phyloP scores from a whole-genome alignment of 2,113 vertebrate species.

The Myotis davidii region DNA sequence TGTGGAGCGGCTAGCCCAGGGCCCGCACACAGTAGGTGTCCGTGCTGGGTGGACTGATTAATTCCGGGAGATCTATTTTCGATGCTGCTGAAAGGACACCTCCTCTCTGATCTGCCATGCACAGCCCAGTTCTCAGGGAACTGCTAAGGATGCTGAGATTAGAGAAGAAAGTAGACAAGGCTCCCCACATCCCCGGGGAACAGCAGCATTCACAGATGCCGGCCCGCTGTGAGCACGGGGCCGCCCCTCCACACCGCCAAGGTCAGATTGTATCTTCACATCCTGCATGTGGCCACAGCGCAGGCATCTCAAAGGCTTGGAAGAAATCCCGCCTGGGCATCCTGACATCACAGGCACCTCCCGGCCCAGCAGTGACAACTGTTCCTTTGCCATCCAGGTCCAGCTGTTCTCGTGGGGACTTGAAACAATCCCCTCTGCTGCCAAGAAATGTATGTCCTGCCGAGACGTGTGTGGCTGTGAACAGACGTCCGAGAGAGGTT shows the following conservation, averaged over 20 bases:
- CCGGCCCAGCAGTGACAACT: fast-evolving
- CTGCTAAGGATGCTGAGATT: not conserved
- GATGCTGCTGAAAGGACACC: not conserved
- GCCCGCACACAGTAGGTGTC: not conserved
- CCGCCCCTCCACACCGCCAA: not conserved
- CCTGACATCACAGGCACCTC: not conserved
- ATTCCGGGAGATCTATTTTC: not conserved
- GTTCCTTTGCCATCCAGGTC: not conserved
- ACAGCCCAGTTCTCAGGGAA: not conserved
- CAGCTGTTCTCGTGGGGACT: not conserved
- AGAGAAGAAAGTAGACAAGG: not conserved
- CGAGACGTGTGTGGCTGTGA: not conserved
- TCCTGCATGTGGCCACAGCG: not conserved
- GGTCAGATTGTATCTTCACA: not conserved
- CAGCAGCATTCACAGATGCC: not conserved
- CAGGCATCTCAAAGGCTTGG: not conserved
- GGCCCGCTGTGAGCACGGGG: fast-evolving
- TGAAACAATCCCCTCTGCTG: not conserved
- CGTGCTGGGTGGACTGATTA: no score
- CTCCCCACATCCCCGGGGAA: not conserved
- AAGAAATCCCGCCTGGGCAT: fast-evolving
- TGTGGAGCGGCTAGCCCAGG: not conserved
- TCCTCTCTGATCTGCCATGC: not conserved
- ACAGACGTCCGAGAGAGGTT: not conserved
- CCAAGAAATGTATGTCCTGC: not conserved